These are phyloP conservation scores for Hetaerina americana DNA, from an alignment of 1,140 invertebrate species.

Conservation along the genomic window DNA sequence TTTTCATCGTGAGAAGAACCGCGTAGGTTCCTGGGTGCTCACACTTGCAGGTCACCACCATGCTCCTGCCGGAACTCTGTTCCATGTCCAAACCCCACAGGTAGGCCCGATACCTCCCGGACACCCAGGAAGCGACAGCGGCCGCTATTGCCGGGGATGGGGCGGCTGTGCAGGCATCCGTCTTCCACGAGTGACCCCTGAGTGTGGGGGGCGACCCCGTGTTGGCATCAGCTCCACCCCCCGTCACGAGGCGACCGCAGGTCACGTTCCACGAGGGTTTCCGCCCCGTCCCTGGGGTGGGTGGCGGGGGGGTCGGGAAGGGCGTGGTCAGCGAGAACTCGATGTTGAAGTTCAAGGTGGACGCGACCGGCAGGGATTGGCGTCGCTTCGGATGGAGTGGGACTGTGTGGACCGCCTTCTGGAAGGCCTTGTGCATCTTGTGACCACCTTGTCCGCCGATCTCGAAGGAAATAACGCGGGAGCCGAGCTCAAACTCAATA, in stretches of 20 bases:
- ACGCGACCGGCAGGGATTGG: background rate
- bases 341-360: background rate
- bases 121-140: background rate
- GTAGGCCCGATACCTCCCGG: background rate
- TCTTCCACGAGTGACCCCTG: slow-evolving; percentile 30
- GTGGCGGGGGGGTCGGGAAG: background rate
- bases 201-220: background rate
- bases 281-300: background rate
- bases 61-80: background rate
- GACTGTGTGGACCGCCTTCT: background rate
- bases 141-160: slow-evolving; percentile 33
- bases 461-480: background rate
- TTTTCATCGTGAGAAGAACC: slow-evolving; percentile 38
- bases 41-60: slow-evolving; percentile 35
- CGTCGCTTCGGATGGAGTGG: background rate
- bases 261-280: background rate
- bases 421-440: background rate
- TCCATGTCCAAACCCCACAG: background rate
- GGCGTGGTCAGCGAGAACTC: background rate
- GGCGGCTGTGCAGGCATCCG: slow-evolving; percentile 35
- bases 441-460: background rate
- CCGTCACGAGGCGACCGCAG: background rate
- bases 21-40: slow-evolving; percentile 42
- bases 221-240: background rate
- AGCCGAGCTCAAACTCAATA: background rate